phyloP scores from a whole-genome alignment of 2,113 vertebrate genomes.

The Mus spicilegus region DNA sequence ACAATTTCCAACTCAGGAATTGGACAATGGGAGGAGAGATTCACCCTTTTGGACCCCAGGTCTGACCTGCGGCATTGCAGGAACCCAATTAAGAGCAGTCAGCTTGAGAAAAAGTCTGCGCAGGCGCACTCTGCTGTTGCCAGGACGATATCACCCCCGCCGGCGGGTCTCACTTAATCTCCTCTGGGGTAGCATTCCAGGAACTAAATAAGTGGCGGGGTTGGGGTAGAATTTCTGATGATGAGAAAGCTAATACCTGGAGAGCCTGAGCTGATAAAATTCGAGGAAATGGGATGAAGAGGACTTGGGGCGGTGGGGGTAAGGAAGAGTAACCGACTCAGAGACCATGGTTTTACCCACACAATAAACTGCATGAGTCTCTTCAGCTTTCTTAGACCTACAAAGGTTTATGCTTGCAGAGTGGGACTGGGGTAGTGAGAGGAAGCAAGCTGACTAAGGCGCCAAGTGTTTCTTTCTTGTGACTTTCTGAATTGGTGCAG shows the following conservation, averaged over 20 bases:
- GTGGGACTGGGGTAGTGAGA: too few relatives aligned
- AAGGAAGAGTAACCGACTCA: not conserved
- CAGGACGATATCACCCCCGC: not conserved
- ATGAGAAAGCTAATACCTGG: slow-evolving; percentile 30
- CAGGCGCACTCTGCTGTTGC: slow-evolving; percentile 20
- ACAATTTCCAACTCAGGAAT: not conserved
- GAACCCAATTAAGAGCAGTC: slow-evolving; percentile 19
- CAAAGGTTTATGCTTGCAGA: not conserved
- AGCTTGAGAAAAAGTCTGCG: not conserved
- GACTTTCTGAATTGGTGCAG: slow-evolving; percentile 9
- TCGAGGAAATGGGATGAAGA: slow-evolving; percentile 2
- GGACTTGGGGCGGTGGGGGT: not conserved
- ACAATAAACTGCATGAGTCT: not conserved
- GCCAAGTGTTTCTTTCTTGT: slow-evolving; percentile 21
- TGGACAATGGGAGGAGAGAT: not conserved
- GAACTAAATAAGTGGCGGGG: not conserved
- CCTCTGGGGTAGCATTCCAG: not conserved
- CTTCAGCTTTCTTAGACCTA: not conserved
- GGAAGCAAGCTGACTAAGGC: not conserved
- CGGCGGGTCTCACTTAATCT: not conserved
- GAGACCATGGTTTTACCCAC: not conserved
- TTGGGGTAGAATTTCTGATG: not conserved
- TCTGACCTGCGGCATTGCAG: not conserved
- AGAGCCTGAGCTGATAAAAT: not conserved
- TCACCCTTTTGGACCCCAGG: not conserved